These are phyloP conservation scores for Sturnus vulgaris DNA, from an alignment of 2,113 vertebrate species.

Conservation along the genomic window DNA sequence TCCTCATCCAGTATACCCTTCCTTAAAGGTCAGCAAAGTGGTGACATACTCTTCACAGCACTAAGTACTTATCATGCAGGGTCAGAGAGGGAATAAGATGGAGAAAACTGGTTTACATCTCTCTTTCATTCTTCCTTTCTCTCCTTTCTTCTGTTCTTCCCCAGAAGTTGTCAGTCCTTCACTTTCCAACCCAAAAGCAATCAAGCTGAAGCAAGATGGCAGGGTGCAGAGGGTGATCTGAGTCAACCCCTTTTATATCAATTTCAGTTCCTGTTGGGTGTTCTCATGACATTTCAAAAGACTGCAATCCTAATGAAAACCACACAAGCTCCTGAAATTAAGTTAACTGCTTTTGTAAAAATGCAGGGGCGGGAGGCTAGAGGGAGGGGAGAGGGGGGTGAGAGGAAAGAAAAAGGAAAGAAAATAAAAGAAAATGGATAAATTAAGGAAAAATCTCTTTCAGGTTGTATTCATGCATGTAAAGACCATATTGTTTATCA, in stretches of 20 bases:
- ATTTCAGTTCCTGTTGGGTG: slow-evolving; percentile 69
- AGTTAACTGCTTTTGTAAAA: slow-evolving; percentile 68
- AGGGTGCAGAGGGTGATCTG: neutral
- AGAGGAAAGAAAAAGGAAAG: neutral
- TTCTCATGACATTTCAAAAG: slow-evolving; percentile 73
- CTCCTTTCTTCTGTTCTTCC: neutral
- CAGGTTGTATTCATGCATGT: slow-evolving; percentile 46
- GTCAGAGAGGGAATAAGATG: neutral
- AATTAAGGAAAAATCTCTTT: slow-evolving; percentile 31
- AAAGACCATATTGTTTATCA: slow-evolving; percentile 55
- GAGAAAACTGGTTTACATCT: neutral
- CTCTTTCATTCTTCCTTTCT: neutral
- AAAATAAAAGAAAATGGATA: neutral
- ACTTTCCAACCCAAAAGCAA: neutral
- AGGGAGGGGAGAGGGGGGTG: neutral
- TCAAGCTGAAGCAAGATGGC: neutral
- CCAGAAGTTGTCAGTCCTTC: neutral
- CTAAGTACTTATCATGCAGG: neutral
- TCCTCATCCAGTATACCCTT: neutral
- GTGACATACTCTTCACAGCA: neutral
- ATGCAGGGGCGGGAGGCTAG: neutral
- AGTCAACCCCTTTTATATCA: slow-evolving; percentile 49
- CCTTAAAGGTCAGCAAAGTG: neutral
- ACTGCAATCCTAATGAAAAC: slow-evolving; percentile 77
- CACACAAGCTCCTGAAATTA: slow-evolving; percentile 75